Evolutionary conservation across 1,140 invertebrate species (phyloP).

Genomic region (Neotoxoptera formosana): DNA sequence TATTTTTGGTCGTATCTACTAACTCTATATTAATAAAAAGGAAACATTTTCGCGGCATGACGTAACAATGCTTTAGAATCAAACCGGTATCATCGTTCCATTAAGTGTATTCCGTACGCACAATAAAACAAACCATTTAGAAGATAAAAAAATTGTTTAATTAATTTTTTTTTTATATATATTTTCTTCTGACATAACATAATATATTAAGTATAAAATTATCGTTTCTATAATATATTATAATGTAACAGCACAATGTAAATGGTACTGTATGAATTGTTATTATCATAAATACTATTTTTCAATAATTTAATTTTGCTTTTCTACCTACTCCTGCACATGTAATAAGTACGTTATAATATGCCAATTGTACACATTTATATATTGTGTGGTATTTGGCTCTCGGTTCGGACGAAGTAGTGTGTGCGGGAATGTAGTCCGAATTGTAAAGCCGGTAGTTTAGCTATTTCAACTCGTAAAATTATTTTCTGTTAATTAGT

Average conservation of each 20-base stretch:
- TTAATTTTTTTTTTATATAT: not conserved
- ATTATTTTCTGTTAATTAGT: constrained; percentile 29
- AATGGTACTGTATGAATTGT: not conserved
- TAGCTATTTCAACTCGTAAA: not conserved
- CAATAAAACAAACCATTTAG: constrained; percentile 14
- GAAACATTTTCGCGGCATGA: not conserved
- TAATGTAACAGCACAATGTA: not conserved
- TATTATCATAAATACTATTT: not conserved
- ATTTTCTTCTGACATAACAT: not conserved
- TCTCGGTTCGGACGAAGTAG: not conserved
- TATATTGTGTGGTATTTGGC: constrained; percentile 19
- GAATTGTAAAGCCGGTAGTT: constrained; percentile 31
- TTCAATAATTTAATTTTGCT: not conserved
- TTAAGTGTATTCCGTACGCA: not conserved
- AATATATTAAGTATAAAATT: constrained; percentile 3
- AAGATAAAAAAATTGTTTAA: constrained; percentile 35
- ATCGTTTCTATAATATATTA: not conserved
- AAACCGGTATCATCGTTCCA: not conserved
- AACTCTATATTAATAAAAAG: not conserved
- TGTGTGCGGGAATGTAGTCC: not conserved
- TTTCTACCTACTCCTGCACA: not conserved
- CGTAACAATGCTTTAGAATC: constrained; percentile 30
- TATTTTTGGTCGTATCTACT: constrained; percentile 21
- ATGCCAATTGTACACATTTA: constrained; percentile 4
- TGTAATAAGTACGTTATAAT: not conserved